Evolutionary conservation across 2,113 vertebrate genomes (phyloP).

Genomic region (Dendrocopos noguchii): DNA sequence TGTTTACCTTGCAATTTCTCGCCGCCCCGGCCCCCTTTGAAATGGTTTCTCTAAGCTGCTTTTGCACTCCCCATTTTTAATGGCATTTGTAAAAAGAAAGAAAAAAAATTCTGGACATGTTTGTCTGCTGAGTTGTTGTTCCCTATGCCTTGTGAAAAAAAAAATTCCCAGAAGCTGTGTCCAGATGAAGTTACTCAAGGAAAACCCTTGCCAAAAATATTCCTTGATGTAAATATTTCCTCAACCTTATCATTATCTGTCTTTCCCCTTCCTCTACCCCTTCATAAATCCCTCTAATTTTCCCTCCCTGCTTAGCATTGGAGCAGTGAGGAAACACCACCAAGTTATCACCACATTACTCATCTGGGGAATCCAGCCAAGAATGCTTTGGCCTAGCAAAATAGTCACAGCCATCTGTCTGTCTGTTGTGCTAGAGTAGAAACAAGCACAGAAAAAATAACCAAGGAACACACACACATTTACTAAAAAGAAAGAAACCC

Average conservation of each 20-base stretch:
- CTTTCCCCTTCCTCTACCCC: neutral
- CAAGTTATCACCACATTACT: conserved; percentile 21
- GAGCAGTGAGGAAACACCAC: neutral
- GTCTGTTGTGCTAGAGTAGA: conserved; percentile 15
- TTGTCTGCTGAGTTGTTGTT: neutral
- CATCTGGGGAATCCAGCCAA: conserved; percentile 18
- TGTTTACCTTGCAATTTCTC: conserved; percentile 59
- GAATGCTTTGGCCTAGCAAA: conserved; percentile 24
- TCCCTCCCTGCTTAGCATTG: neutral
- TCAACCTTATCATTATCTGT: neutral
- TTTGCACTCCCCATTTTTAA: conserved; percentile 37
- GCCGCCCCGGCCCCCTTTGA: conserved; percentile 29
- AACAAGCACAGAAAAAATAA: neutral
- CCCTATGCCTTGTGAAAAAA: neutral
- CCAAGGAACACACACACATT: neutral
- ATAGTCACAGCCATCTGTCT: conserved; percentile 33
- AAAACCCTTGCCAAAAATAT: neutral
- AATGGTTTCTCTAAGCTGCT: conserved; percentile 55
- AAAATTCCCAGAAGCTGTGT: conserved; percentile 1
- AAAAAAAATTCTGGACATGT: neutral
- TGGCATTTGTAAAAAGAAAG: conserved; percentile 28
- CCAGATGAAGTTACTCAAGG: neutral
- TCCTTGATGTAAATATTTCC: neutral
- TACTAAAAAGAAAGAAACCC: neutral
- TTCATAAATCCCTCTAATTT: conserved; percentile 25